Percentiles rank a stretch among this genome's conserved stretches.
Evolutionary conservation across 2,797 vertebrate genomes (phyloP).

Genomic region (Denticeps clupeoides): DNA sequence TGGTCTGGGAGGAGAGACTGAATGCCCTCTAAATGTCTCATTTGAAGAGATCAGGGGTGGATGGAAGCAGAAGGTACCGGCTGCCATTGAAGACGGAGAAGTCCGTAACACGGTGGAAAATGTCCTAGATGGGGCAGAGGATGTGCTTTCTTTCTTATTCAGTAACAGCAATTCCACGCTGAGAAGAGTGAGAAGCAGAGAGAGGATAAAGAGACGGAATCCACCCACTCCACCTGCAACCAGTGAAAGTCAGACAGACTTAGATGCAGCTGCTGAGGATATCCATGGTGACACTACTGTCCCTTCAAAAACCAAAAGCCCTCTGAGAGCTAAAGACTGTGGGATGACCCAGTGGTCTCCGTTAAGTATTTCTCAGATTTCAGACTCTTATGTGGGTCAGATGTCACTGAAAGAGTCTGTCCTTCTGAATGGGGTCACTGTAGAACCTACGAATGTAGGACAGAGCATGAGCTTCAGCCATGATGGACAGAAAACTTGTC

Average conservation of each 20-base stretch:
- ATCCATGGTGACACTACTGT: not conserved
- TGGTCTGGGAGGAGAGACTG: conserved; percentile 12
- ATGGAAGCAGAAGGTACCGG: conserved; percentile 44
- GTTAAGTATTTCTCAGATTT: conserved; percentile 59
- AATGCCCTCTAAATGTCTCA: conserved; percentile 29
- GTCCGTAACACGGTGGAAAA: conserved; percentile 39
- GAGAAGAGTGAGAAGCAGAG: conserved; percentile 53
- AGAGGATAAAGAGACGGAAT: conserved; percentile 44
- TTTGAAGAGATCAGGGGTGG: conserved; percentile 16
- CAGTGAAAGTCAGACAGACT: not conserved
- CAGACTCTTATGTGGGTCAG: conserved; percentile 35
- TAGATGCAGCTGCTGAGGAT: not conserved
- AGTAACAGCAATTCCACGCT: conserved; percentile 45
- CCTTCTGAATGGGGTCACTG: not conserved
- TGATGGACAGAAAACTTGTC: conserved; percentile 9
- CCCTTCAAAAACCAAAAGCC: conserved; percentile 2
- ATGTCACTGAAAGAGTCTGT: not conserved
- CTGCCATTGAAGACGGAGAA: conserved; percentile 43
- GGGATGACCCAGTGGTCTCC: conserved; percentile 66
- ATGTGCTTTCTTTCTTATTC: conserved; percentile 53
- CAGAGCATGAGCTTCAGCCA: conserved; percentile 10
- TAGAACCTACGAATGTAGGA: not conserved
- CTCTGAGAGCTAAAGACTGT: conserved; percentile 21
- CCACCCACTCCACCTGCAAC: not conserved
- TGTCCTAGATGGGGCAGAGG: conserved; percentile 50